Conservation (phyloP, 2,888 invertebrate genomes). For the Terebella lapidaria region DNA sequence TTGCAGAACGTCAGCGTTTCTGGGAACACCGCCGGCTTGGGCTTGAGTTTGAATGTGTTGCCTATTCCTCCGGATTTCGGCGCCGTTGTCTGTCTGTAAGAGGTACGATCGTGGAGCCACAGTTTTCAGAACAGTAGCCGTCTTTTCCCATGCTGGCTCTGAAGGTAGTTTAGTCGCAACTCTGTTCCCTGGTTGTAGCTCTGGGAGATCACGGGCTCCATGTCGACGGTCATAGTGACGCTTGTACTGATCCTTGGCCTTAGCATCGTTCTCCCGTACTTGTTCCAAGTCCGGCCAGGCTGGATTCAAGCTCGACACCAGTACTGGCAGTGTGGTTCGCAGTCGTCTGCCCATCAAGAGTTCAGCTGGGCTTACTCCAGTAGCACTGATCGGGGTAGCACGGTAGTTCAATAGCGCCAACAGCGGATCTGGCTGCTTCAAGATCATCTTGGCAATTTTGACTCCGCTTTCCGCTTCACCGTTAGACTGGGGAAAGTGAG, state of each 20-base stretch:
- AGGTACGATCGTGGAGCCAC: too few relatives aligned
- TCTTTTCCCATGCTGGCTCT: background rate
- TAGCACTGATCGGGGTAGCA: background rate
- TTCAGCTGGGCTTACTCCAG: constrained; percentile 3
- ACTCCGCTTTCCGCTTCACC: constrained; percentile 8
- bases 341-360: constrained; percentile 1
- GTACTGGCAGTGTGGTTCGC: constrained; percentile 1
- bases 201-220: background rate
- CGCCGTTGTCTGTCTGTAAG: too few relatives aligned
- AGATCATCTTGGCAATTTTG: constrained; percentile 2
- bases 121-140: background rate
- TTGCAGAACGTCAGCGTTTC: too few relatives aligned
- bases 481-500: constrained; percentile 1
- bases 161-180: background rate
- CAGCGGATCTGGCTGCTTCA: background rate
- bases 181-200: background rate
- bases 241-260: background rate
- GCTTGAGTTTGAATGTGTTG: too few relatives aligned
- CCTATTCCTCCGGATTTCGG: too few relatives aligned
- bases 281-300: background rate
- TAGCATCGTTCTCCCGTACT: background rate
- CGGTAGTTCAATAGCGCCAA: constrained; percentile 5
- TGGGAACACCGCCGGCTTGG: too few relatives aligned
- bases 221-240: background rate
- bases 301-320: background rate